Evolutionary conservation across 64 coral and sea anemone genomes (phyloP).

Genomic region (Dendrophyllia cribrosa): DNA sequence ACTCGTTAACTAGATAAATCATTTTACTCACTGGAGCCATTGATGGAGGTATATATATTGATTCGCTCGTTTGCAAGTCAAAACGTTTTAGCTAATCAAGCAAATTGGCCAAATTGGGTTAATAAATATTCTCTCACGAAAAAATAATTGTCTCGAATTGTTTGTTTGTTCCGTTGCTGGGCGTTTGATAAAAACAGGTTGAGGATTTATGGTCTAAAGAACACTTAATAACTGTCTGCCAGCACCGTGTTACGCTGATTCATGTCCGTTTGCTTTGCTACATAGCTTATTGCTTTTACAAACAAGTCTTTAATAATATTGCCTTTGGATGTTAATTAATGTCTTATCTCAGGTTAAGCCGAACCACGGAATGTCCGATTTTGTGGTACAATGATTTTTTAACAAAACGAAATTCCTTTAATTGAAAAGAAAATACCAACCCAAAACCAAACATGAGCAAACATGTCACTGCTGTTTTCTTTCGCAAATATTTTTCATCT

Average conservation of each 20-base stretch:
- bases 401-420: background rate
- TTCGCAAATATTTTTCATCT: background rate
- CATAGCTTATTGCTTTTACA: background rate
- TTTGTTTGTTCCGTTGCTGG: constrained; percentile 17
- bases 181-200: background rate
- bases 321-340: background rate
- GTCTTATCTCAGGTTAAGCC: background rate
- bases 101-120: too few species aligned
- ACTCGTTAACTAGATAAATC: too few species aligned
- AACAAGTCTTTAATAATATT: background rate
- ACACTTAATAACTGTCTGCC: background rate
- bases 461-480: background rate
- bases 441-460: background rate
- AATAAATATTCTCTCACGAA: too few species aligned
- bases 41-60: too few species aligned
- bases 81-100: too few species aligned
- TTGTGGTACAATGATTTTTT: background rate
- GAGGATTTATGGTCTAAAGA: background rate
- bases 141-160: background rate
- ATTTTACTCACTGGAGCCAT: too few species aligned
- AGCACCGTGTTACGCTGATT: background rate
- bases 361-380: background rate
- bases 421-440: background rate
- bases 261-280: background rate
- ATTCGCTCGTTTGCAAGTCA: too few species aligned